Conservation (phyloP, 2,888 invertebrate species). For the Polyommatus icarus region DNA sequence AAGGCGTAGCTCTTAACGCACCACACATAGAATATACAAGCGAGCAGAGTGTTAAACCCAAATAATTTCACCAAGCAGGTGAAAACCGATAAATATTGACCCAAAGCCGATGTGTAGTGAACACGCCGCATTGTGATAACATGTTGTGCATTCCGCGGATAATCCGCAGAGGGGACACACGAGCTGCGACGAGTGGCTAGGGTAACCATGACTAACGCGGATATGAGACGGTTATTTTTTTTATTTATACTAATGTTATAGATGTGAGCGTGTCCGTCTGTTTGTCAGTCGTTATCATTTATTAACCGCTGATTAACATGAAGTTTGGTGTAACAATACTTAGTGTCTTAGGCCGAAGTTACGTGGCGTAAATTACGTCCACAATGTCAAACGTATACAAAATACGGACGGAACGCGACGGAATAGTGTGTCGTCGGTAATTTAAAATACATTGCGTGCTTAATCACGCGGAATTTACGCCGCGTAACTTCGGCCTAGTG, state of each 20-base stretch:
- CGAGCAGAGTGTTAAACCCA: slow-evolving; percentile 33
- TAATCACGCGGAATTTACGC: too few species aligned
- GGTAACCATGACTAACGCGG: slow-evolving; percentile 46
- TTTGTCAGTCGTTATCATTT: too few species aligned
- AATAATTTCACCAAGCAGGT: slow-evolving; percentile 8
- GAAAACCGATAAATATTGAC: slow-evolving; percentile 27
- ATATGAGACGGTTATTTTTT: background rate
- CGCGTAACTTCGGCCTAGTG: too few species aligned
- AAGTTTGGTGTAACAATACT: too few species aligned
- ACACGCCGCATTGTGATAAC: slow-evolving; percentile 57
- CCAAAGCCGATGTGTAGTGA: slow-evolving; percentile 30
- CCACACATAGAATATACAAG: background rate
- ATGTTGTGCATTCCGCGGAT: slow-evolving; percentile 73
- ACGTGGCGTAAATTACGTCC: too few species aligned
- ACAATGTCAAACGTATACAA: too few species aligned
- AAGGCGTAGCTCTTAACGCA: too few species aligned
- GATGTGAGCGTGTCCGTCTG: background rate
- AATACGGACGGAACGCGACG: too few species aligned
- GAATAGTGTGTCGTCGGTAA: too few species aligned
- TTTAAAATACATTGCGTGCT: too few species aligned
- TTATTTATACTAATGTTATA: background rate
- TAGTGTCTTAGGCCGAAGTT: too few species aligned
- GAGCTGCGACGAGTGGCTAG: slow-evolving; percentile 56
- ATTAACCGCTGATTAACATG: too few species aligned
- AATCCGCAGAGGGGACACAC: slow-evolving; percentile 69